Base-by-base conservation (phyloP, 1,140 invertebrate genomes). In the Lepidurus arcticus region DNA sequence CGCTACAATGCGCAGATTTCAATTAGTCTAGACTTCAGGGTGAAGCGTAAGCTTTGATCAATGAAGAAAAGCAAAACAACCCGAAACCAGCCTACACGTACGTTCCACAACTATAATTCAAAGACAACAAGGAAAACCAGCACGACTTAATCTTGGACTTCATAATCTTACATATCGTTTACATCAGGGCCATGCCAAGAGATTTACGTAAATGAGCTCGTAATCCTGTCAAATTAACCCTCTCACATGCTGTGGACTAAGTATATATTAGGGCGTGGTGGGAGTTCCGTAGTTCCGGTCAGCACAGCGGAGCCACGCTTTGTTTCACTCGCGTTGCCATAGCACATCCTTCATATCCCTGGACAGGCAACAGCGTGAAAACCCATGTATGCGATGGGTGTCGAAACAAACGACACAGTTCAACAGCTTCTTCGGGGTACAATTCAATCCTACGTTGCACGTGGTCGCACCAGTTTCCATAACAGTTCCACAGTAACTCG, bases 261-360 rank as follows among this genome's bases (percentile, higher is more conserved):
- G 16, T 65, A 21, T n/a, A 53, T 16, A 21, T 10, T 65, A 65
- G 53, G 53, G 53, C 53, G 53, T 65, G 53, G 53, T 65, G 53
- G 53, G 8, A 65, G 53, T 65, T 65, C 53, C 53, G 53, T 65
- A 65, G 53, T 65, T 65, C 53, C 53, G 53, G 53, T 65, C 53
- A 65, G 16, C 13, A 9, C 53, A 65, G 9, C 53, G 53, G 21
- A 13, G 16, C 9, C 16, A 65, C 13, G 53, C 53, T 65, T 65
- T 65, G 8, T 65, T 65, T 65, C 53, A 65, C 53, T 65, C 53
- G 53, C 4, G 16, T 13, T 65, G n/a, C 53, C 21, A 21, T 21
- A 65, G 53, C 13, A 65, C 53, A 65, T 21, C 16, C 53, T 13
- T 65, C 53, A 65, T 65, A 65, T 21, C 7, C 8, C 53, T 9